Base-by-base conservation (phyloP, 92 coral and sea anemone genomes). In the Bergia puertoricense region DNA sequence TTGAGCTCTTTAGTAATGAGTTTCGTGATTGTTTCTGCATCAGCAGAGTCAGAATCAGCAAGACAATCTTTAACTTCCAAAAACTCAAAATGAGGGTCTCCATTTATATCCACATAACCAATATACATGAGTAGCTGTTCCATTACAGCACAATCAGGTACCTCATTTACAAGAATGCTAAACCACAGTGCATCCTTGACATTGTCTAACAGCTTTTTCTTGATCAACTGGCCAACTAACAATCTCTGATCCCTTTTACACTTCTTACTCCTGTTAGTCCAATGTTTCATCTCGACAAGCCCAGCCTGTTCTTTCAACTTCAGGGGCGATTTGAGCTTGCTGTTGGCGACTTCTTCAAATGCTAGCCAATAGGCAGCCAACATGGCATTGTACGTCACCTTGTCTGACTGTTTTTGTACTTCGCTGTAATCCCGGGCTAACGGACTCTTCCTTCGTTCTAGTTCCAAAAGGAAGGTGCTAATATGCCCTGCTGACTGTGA, bases 161-260 rank as follows among this genome's bases (percentile, higher is more conserved):
- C 93, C 79, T 88, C 79, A 68, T 91, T 89, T 48, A 88, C 91
- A 69, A 91, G 86, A 74, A 88, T 83, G 23, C 93, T 88, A 73
- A 41, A 91, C 77, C 76, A 83, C 66, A 88, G 81, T 9, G 93
- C 85, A 45, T 43, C 89, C 85, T 89, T 84, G 83, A 88, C 69
- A 44, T 77, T 85, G 51, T 88, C 85, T 6, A 91, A 41, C 42
- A 80, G 82, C 43, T 89, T 72, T 71, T 89, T 79, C 74, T 89
- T 85, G 54, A 85, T 85, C 8, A 85, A 82, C n/a, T 90, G 92
- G 45, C 92, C 90, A 86, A 86, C 71, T 38, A 90, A 40, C 44
- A 90, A 51, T 74, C 86, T 37, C 56, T 80, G 82, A 9, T 86
- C 80, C 2, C 92, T 40, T 56, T 86, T 85, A 11, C 77, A 86